phyloP scores from a whole-genome alignment of 2,888 invertebrate species.

The Machimus atricapillus region DNA sequence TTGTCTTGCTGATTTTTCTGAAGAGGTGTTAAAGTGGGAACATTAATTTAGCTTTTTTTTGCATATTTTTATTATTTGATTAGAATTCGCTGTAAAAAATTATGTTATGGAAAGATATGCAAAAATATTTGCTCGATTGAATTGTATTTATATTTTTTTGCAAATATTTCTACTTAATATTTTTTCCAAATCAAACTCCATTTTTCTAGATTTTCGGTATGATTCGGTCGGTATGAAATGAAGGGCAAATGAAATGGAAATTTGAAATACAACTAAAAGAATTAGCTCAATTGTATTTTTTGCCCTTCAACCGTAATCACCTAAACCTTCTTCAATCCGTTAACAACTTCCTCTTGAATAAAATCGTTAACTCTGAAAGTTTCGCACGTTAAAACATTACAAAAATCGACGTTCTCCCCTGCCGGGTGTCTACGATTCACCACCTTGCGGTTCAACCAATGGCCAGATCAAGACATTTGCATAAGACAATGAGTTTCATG shows the following conservation, averaged over 20 bases:
- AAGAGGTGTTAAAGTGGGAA: background rate
- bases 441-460: background rate
- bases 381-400: background rate
- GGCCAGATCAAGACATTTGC: background rate
- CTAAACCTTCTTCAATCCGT: background rate
- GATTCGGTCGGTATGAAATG: too few species aligned
- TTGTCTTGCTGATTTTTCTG: background rate
- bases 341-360: background rate
- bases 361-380: background rate
- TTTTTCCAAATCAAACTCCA: too few species aligned
- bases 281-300: background rate
- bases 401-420: background rate
- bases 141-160: background rate
- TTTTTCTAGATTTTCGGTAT: too few species aligned
- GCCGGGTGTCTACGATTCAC: background rate
- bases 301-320: background rate
- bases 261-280: too few species aligned
- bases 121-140: background rate
- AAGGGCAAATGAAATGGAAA: too few species aligned
- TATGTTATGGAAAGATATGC: background rate
- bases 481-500: conserved; percentile 1
- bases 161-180: too few species aligned
- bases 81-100: background rate
- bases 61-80: background rate
- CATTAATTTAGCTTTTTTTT: background rate